These are phyloP conservation scores for Stictocephala bisonia DNA, from an alignment of 2,888 invertebrate genomes.

Conservation along the genomic window DNA sequence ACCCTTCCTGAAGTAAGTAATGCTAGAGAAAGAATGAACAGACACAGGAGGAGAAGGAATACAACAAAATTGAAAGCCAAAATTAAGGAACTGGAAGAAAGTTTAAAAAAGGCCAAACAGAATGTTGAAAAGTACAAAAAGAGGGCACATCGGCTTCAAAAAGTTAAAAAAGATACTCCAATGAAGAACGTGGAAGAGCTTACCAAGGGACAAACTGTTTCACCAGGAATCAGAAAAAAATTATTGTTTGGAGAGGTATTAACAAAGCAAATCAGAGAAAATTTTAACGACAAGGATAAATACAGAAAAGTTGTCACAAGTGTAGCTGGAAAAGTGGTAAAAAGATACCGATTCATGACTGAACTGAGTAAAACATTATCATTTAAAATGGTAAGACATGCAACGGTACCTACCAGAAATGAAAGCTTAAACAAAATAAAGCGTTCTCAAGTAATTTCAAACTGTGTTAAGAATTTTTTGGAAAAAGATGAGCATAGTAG, in stretches of 20 bases:
- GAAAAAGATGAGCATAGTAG: conserved; percentile 59
- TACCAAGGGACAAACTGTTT: conserved; percentile 19
- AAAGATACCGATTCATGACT: conserved; percentile 19
- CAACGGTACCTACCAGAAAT: conserved; percentile 21
- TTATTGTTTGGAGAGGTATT: conserved; percentile 32
- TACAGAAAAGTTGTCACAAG: conserved; percentile 22
- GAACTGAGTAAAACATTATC: conserved; percentile 18
- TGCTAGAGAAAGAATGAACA: conserved; percentile 20
- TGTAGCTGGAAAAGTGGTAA: conserved; percentile 15
- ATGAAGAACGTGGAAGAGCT: conserved; percentile 1
- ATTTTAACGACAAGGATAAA: conserved; percentile 27
- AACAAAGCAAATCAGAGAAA: conserved; percentile 30
- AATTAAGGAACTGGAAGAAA: conserved; percentile 33
- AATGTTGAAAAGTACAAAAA: conserved; percentile 33
- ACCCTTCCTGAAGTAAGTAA: conserved; percentile 22
- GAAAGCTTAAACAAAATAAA: conserved; percentile 27
- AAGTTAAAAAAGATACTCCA: conserved; percentile 23
- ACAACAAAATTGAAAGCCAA: conserved; percentile 31
- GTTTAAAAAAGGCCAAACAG: conserved; percentile 27
- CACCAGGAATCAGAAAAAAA: conserved; percentile 10
- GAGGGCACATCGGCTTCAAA: conserved; percentile 21
- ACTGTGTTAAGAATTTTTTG: conserved; percentile 53
- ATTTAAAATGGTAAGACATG: conserved; percentile 25
- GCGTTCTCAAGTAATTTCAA: conserved; percentile 15
- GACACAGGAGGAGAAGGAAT: conserved; percentile 34